A percentile compares a stretch with the other conserved stretches of the same genome.
Evolutionary conservation across 92 coral and sea anemone species (phyloP).

Genomic region (Actinostola sp.): DNA sequence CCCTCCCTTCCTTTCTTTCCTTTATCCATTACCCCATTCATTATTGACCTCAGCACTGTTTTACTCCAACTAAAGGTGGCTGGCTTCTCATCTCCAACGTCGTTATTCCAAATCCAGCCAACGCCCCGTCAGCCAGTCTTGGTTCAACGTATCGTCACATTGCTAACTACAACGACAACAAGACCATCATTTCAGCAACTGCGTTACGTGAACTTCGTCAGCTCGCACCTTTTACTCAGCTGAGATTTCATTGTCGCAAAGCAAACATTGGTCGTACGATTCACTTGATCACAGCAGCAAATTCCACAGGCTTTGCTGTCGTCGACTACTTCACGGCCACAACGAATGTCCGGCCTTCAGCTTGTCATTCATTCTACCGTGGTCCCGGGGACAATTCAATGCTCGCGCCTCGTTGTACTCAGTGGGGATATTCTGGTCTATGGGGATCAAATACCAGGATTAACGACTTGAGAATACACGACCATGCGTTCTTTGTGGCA

Average conservation of each 20-base stretch:
- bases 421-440: neutral
- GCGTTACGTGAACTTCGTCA: slow-evolving; percentile 15
- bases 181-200: slow-evolving; percentile 8
- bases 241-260: slow-evolving; percentile 21
- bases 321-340: slow-evolving; percentile 9
- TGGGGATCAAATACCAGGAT: neutral
- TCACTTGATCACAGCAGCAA: slow-evolving; percentile 5
- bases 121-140: neutral
- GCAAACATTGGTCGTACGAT: neutral
- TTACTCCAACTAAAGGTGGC: slow-evolving; percentile 2
- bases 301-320: slow-evolving; percentile 21
- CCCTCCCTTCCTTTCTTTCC: too few species aligned
- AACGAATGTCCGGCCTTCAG: slow-evolving; percentile 6
- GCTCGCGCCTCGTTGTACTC: neutral
- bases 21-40: too few species aligned
- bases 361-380: slow-evolving; percentile 15
- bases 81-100: slow-evolving; percentile 19
- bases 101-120: slow-evolving; percentile 16
- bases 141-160: neutral
- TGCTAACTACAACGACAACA: slow-evolving; percentile 13
- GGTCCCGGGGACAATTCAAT: slow-evolving; percentile 14
- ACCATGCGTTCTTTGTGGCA: slow-evolving; percentile 13
- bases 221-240: slow-evolving; percentile 10
- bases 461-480: neutral
- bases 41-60: too few species aligned